Conservation (phyloP, 2,113 vertebrate genomes). For the Cepphus grylle region DNA sequence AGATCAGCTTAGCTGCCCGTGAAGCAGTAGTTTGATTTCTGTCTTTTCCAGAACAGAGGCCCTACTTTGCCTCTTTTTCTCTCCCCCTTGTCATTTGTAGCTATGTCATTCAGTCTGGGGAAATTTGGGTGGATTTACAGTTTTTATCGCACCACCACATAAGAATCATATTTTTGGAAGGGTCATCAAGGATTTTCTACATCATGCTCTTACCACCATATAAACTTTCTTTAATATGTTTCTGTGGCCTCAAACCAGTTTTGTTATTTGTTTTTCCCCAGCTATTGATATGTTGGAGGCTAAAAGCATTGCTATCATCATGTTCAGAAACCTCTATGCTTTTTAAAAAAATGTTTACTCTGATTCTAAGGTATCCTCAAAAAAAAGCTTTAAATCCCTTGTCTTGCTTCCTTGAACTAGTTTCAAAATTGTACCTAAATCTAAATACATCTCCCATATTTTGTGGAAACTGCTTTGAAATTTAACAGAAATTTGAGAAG, state of each 20-base stretch:
- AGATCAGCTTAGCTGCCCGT: background rate
- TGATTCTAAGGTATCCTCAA: background rate
- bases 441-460: background rate
- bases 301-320: background rate
- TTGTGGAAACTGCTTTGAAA: background rate
- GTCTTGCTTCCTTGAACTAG: background rate
- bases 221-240: background rate
- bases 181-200: background rate
- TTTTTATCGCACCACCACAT: background rate
- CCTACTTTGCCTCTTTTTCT: background rate
- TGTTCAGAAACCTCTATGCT: background rate
- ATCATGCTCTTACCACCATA: background rate
- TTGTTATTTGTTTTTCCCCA: background rate
- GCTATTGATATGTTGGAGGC: background rate
- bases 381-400: background rate
- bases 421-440: background rate
- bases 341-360: background rate
- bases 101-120: background rate
- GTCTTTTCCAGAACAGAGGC: background rate
- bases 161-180: background rate
- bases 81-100: background rate
- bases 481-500: background rate
- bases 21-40: background rate
- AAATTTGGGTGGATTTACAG: background rate
- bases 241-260: background rate